phyloP scores from a whole-genome alignment of 1,140 invertebrate species.

The Medauroidea extradentata region DNA sequence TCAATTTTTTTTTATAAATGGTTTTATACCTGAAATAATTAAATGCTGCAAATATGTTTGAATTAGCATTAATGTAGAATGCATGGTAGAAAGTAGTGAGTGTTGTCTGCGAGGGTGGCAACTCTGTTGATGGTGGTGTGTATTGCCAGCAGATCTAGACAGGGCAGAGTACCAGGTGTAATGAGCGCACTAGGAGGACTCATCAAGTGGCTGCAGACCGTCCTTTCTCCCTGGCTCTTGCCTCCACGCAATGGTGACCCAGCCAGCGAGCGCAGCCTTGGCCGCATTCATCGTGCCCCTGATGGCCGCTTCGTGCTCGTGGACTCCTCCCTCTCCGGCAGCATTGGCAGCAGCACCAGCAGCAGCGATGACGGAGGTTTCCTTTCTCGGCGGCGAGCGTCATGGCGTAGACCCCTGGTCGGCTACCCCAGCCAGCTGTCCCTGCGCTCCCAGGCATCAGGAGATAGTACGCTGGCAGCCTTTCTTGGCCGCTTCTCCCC shows the following conservation, averaged over 20 bases:
- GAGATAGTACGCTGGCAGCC: slow-evolving; percentile 48
- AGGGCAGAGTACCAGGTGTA: slow-evolving; percentile 91
- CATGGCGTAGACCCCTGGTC: slow-evolving; percentile 61
- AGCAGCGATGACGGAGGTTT: slow-evolving; percentile 79
- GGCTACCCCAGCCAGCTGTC: slow-evolving; percentile 60
- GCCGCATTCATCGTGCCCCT: slow-evolving; percentile 63
- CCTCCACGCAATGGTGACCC: slow-evolving; percentile 17
- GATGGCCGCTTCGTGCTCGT: slow-evolving; percentile 69
- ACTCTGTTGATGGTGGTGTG: slow-evolving; percentile 1
- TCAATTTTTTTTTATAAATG: no score
- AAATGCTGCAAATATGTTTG: no score
- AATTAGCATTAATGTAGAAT: background rate
- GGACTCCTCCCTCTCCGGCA: slow-evolving; percentile 54
- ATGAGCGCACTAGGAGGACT: slow-evolving; percentile 28
- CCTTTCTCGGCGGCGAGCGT: slow-evolving; percentile 52
- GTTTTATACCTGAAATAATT: no score
- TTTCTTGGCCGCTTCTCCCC: slow-evolving; percentile 32
- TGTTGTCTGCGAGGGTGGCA: background rate
- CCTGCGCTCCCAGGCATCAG: slow-evolving; percentile 60
- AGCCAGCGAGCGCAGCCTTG: slow-evolving; percentile 35
- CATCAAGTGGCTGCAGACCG: slow-evolving; percentile 54
- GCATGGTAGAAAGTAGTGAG: slow-evolving; percentile 4
- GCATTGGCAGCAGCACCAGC: slow-evolving; percentile 59
- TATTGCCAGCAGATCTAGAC: slow-evolving; percentile 67
- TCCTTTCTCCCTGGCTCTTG: slow-evolving; percentile 41